phyloP scores from a whole-genome alignment of 23 tunicate species.

The Clavelina lepadiformis region DNA sequence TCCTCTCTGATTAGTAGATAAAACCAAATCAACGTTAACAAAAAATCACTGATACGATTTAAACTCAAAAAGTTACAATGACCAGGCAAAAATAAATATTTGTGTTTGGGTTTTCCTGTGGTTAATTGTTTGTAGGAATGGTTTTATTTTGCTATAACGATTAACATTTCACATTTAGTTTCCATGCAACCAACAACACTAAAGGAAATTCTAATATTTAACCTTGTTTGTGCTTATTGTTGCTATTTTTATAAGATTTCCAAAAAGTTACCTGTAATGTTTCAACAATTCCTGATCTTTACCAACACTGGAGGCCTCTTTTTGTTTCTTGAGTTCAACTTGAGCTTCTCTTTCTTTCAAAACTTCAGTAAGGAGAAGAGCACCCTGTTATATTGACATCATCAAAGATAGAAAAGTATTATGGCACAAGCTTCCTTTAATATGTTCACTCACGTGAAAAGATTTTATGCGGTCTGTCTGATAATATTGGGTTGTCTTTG shows the following conservation, averaged over 20 bases:
- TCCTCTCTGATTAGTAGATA: constrained; percentile 17
- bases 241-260: no score
- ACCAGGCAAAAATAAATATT: neutral
- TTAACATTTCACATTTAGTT: no score
- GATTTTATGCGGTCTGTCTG: constrained; percentile 93
- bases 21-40: neutral
- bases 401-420: neutral
- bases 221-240: no score
- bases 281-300: constrained; percentile 63
- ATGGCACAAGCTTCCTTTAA: no score
- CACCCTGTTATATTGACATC: constrained; percentile 24
- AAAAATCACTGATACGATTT: neutral
- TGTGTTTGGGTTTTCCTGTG: neutral
- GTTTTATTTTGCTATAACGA: no score
- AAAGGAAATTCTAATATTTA: no score
- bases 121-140: no score
- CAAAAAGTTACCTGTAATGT: constrained; percentile 33
- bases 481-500: constrained; percentile 74
- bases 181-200: no score
- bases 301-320: constrained; percentile 35
- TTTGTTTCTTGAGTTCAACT: constrained; percentile 72
- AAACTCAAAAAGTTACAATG: neutral
- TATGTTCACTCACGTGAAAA: constrained; percentile 75
- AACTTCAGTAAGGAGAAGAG: constrained; percentile 80
- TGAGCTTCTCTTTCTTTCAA: constrained; percentile 91